Conservation (phyloP, 2,797 vertebrate genomes). For the Tamandua tetradactyla region DNA sequence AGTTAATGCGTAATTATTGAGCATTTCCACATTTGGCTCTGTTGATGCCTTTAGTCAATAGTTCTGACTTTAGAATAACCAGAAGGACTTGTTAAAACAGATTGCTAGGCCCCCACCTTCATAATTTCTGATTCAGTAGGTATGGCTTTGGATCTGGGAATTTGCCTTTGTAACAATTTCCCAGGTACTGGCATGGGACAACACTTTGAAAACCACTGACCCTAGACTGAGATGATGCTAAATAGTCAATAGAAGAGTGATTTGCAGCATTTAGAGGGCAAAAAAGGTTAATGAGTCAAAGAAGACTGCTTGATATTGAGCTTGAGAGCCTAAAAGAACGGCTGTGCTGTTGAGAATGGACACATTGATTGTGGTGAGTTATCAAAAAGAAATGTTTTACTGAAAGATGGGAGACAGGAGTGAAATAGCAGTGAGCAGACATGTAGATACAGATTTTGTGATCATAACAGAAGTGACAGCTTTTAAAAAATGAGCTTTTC, state of each 20-base stretch:
- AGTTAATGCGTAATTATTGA: not conserved
- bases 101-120: not conserved
- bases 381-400: not conserved
- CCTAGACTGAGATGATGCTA: not conserved
- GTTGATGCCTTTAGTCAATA: not conserved
- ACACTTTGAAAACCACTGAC: not conserved
- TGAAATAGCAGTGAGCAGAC: not conserved
- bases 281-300: slow-evolving; percentile 41
- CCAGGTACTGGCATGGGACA: not conserved
- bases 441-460: slow-evolving; percentile 10
- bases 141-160: slow-evolving; percentile 6
- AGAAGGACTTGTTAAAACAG: not conserved
- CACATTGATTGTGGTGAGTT: not conserved
- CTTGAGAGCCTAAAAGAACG: not conserved
- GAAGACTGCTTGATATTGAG: not conserved
- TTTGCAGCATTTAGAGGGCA: not conserved
- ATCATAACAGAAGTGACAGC: not conserved
- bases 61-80: slow-evolving; percentile 18
- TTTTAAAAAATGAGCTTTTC: slow-evolving; percentile 30
- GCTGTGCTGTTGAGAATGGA: not conserved
- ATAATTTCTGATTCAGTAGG: slow-evolving; percentile 11
- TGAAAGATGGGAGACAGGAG: slow-evolving; percentile 12
- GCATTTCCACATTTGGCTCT: not conserved
- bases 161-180: slow-evolving; percentile 15
- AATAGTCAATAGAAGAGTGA: slow-evolving; percentile 31